Percentiles rank a stretch among this genome's conserved stretches.
Conservation (phyloP, 2,113 vertebrate genomes). For the Heterocephalus glaber region DNA sequence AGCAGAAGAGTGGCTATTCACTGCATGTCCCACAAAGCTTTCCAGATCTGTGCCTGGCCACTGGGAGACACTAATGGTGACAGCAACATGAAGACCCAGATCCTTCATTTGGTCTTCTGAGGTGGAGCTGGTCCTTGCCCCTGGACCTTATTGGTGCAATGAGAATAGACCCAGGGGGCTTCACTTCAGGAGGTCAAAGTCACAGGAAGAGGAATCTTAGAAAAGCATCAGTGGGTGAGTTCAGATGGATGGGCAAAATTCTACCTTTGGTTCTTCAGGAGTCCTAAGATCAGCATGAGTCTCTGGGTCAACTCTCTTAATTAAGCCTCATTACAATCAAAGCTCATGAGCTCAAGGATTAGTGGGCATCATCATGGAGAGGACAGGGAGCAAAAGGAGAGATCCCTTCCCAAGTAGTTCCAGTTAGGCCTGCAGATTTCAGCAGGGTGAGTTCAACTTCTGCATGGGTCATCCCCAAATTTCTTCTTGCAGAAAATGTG, state of each 20-base stretch:
- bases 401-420: not conserved
- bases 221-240: not conserved
- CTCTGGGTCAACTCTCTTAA: not conserved
- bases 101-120: not conserved
- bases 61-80: not conserved
- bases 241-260: fast-evolving
- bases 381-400: not conserved
- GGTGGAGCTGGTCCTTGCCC: not conserved
- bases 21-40: fast-evolving
- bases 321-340: not conserved
- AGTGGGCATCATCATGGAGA: not conserved
- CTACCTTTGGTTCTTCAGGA: not conserved
- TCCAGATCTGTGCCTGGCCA: not conserved
- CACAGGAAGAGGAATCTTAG: not conserved
- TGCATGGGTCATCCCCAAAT: not conserved
- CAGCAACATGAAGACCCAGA: fast-evolving
- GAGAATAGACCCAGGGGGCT: not conserved
- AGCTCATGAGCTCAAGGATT: no score
- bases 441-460: not conserved
- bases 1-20: not conserved
- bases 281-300: not conserved
- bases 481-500: not conserved
- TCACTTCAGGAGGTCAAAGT: not conserved
- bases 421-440: not conserved
- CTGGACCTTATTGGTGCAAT: not conserved